Evolutionary conservation across 1,140 invertebrate species (phyloP).

Genomic region (Bradynema listronoti): DNA sequence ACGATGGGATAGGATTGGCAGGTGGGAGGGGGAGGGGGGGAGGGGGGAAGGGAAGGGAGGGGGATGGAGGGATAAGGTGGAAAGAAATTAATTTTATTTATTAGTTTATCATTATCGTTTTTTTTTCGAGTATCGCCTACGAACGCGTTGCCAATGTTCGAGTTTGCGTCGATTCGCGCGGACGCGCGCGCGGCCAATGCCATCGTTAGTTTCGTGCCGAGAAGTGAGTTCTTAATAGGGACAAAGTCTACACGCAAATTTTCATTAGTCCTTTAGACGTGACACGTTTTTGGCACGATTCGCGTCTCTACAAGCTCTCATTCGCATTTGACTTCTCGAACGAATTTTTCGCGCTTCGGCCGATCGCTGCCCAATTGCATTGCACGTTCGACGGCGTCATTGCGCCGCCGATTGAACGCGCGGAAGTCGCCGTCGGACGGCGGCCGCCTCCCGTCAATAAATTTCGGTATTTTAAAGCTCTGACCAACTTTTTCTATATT

Average conservation of each 20-base stretch:
- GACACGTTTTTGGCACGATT: neutral
- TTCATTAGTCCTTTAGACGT: neutral
- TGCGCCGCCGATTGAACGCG: no score
- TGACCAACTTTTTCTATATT: no score
- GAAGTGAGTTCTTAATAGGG: constrained; percentile 10
- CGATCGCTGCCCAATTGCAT: neutral
- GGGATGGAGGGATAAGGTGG: no score
- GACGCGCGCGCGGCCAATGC: constrained; percentile 17
- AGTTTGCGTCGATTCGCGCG: constrained; percentile 9
- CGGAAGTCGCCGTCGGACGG: no score
- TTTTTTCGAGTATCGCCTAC: neutral
- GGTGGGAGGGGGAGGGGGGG: no score
- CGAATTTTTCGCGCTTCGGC: neutral
- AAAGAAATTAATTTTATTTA: no score
- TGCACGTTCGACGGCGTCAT: no score
- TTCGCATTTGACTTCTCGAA: neutral
- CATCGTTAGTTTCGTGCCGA: constrained; percentile 32
- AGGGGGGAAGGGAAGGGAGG: no score
- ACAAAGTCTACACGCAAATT: neutral
- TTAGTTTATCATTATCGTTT: constrained; percentile 15
- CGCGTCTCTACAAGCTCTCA: neutral
- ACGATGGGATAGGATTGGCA: no score
- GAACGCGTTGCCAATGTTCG: neutral
- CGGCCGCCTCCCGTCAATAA: no score
- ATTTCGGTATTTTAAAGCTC: no score